Evolutionary conservation across 2,113 vertebrate species (phyloP), one percentile per base, ranked within the genome.

Genomic region (Phylloscopus whistleri): DNA sequence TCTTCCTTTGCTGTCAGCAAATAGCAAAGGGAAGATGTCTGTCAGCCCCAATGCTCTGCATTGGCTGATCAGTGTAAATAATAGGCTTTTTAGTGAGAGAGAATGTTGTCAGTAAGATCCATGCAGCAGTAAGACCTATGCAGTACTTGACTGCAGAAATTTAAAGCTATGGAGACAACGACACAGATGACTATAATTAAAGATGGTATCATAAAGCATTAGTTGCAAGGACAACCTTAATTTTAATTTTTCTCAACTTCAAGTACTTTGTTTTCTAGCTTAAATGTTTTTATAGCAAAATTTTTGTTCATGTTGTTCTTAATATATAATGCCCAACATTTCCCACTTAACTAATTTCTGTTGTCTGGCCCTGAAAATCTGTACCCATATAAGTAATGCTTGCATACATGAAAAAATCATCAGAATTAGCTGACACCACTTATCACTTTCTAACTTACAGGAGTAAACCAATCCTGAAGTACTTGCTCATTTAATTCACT

Each of bases 181-280:
- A 87, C 69, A 84, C 62, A 82, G 55, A 62, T 0, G 1, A 51
- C 39, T 84, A n/a, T 86, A 95, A 96, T 95, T 96, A 93, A 93
- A 92, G 93, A 93, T 94, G 39, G 55, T 90, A 90, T 96, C 91
- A 37, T 77, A 74, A 81, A 51, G 30, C 68, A 56, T 78, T 87
- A 87, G 83, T 75, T 93, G 64, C 89, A 96, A 97, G 83, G 68
- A 81, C 64, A 81, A 21, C 76, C 35, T 89, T 74, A 77, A 90
- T 83, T 87, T 79, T 83, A 52, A 63, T 74, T 27, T 84, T 93
- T 90, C 60, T 87, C 72, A 55, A 18, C 26, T 93, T 53, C 1
- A 6, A 66, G 53, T 41, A 18, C 59, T 93, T 72, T 35, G 31
- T 82, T 76, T 94, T 73, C 51, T 83, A 53, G 59, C 48, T 79